Evolutionary conservation across 2,888 invertebrate species (phyloP), one percentile per base, ranked within the genome.

Genomic region (Drosophila atroscutellata): DNA sequence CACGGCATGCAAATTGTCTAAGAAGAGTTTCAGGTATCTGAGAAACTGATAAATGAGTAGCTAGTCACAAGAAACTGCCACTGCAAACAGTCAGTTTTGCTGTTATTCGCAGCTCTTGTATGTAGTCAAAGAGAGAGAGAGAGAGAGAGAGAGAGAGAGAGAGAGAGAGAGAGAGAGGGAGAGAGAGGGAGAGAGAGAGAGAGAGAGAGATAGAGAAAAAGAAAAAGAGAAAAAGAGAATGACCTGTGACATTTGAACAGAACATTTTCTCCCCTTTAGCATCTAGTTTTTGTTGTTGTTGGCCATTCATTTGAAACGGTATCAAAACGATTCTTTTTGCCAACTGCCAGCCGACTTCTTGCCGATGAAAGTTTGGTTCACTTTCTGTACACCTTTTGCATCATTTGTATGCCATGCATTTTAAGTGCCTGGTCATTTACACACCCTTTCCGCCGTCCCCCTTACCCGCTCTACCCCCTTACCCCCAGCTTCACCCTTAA

Each of bases 351-450:
- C 37, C 67, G 60, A 70, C 50, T 72, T 75, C 57, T 59, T 52
- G 54, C 24, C 24, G 24, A 54, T 50, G 26, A 59, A 75, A 73
- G 51, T 64, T 69, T 36, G 54, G n/a, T 45, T 60, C 70, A 69
- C 70, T 69, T 55, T 73, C 34, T 28, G 70, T 62, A 57, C 63
- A 71, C 76, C 80, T 78, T 76, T 76, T 63, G 67, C 67, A 59
- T 81, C 84, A 86, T 82, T 82, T 83, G 72, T 62, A 75, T 81
- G 72, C 80, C 50, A 49, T 71, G 67, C 49, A 71, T 68, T 67
- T 79, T 66, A 64, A 60, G 67, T 87, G 86, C 66, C 80, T 37
- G 67, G 65, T 79, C 85, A 81, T 68, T 79, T 77, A 66, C 61
- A 77, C 82, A 58, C 74, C 60, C 47, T 15, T 18, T 36, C 11